Evolutionary conservation across 2,113 vertebrate genomes (phyloP).

Genomic region (Corvus moneduloides): DNA sequence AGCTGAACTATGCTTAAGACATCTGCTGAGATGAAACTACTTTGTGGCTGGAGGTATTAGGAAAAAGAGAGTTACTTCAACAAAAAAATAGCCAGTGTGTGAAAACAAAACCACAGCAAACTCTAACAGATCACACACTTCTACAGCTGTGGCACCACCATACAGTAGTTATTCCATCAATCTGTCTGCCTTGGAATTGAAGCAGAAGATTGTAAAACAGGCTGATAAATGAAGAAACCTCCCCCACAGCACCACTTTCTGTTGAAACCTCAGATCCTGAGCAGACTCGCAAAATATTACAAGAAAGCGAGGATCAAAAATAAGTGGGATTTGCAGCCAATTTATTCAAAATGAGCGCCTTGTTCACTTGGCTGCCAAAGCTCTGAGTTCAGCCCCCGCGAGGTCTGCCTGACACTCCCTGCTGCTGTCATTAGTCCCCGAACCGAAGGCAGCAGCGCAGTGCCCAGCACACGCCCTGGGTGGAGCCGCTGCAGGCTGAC

Average conservation of each 20-base stretch:
- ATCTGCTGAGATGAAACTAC: slow-evolving; percentile 61
- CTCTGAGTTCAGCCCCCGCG: rapidly evolving
- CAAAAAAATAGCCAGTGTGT: slow-evolving; percentile 44
- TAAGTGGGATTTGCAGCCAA: neutral
- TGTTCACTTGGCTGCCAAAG: neutral
- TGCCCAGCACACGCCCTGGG: neutral
- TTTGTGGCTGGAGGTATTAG: slow-evolving; percentile 55
- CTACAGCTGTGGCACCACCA: neutral
- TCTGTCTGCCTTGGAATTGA: slow-evolving; percentile 30
- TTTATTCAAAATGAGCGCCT: neutral
- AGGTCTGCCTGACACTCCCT: neutral
- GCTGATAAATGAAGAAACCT: slow-evolving; percentile 27
- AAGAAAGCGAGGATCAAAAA: neutral
- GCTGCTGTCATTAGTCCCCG: rapidly evolving
- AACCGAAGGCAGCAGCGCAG: rapidly evolving
- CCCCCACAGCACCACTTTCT: neutral
- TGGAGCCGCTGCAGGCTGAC: neutral
- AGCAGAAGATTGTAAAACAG: slow-evolving; percentile 20
- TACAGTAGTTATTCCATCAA: slow-evolving; percentile 32
- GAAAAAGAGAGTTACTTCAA: slow-evolving; percentile 39
- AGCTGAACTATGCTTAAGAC: slow-evolving; percentile 51
- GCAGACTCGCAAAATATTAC: neutral
- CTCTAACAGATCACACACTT: slow-evolving; percentile 4
- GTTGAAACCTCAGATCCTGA: neutral
- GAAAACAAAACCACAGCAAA: slow-evolving; percentile 62